Evolutionary conservation across 2,888 invertebrate genomes (phyloP).

Genomic region (Ornithoptera alexandrae): DNA sequence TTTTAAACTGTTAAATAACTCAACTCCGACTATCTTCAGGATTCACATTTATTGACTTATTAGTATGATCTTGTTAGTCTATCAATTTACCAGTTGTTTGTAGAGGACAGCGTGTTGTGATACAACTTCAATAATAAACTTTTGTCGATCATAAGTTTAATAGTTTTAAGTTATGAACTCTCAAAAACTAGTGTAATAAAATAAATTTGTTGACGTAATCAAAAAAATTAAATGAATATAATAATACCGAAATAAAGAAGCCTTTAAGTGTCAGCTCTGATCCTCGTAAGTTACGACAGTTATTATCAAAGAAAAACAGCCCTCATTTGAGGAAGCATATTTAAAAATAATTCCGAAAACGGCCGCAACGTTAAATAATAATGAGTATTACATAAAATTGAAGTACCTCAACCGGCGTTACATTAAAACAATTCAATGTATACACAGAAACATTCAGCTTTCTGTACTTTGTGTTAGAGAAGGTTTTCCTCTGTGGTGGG

Average conservation of each 20-base stretch:
- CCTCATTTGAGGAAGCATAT: slow-evolving; percentile 35
- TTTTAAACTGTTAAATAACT: too few relatives aligned
- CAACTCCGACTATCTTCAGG: too few relatives aligned
- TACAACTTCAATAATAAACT: too few relatives aligned
- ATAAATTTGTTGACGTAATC: too few relatives aligned
- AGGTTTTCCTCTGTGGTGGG: slow-evolving; percentile 42
- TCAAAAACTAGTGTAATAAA: too few relatives aligned
- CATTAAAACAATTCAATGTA: neutral
- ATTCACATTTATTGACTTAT: too few relatives aligned
- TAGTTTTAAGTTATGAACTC: too few relatives aligned
- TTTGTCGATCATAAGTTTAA: too few relatives aligned
- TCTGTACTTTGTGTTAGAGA: neutral
- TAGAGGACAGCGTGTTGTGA: too few relatives aligned
- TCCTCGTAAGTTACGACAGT: slow-evolving; percentile 22
- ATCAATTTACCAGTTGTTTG: too few relatives aligned
- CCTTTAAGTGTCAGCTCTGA: slow-evolving; percentile 25
- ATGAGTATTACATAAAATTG: slow-evolving; percentile 69
- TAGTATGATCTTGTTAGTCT: too few relatives aligned
- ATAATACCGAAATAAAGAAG: slow-evolving; percentile 6
- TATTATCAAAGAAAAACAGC: slow-evolving; percentile 31
- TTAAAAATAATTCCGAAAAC: slow-evolving; percentile 43
- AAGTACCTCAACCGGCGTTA: slow-evolving; percentile 42
- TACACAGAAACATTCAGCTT: slow-evolving; percentile 34
- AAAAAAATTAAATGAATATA: too few relatives aligned
- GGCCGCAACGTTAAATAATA: slow-evolving; percentile 60